A percentile compares a stretch with the other conserved stretches of the same genome.
Evolutionary conservation across 2,797 vertebrate species (phyloP).

Genomic region (Sebastes oblongus): DNA sequence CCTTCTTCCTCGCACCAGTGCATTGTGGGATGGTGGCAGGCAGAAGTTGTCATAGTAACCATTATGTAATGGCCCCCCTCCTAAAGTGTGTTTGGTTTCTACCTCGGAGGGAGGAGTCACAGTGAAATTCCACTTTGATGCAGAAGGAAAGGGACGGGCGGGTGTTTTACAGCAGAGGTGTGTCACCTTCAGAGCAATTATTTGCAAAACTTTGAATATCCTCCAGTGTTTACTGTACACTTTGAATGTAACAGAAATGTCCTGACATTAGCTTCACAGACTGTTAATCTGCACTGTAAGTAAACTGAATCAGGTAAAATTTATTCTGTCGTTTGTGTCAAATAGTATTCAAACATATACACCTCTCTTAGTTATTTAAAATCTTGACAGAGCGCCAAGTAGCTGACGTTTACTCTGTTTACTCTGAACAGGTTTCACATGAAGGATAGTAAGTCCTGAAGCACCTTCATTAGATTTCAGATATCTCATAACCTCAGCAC

Average conservation of each 20-base stretch:
- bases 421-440: not conserved
- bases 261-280: no score
- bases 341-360: not conserved
- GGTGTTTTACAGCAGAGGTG: not conserved
- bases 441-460: not conserved
- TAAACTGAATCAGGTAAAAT: not conserved
- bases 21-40: conserved; percentile 62
- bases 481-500: not conserved
- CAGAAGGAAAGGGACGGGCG: not conserved
- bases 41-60: conserved; percentile 49
- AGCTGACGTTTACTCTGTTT: not conserved
- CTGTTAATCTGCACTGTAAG: no score
- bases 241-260: not conserved
- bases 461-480: not conserved
- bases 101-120: conserved; percentile 45
- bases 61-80: conserved; percentile 51
- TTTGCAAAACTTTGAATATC: not conserved
- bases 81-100: conserved; percentile 43
- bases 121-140: conserved; percentile 66
- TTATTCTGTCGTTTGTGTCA: not conserved
- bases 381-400: not conserved
- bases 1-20: conserved; percentile 45
- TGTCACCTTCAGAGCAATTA: conserved; percentile 16
- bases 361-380: not conserved
- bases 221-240: not conserved